phyloP scores from a whole-genome alignment of 2,797 vertebrate species.

The Astyanax mexicanus region DNA sequence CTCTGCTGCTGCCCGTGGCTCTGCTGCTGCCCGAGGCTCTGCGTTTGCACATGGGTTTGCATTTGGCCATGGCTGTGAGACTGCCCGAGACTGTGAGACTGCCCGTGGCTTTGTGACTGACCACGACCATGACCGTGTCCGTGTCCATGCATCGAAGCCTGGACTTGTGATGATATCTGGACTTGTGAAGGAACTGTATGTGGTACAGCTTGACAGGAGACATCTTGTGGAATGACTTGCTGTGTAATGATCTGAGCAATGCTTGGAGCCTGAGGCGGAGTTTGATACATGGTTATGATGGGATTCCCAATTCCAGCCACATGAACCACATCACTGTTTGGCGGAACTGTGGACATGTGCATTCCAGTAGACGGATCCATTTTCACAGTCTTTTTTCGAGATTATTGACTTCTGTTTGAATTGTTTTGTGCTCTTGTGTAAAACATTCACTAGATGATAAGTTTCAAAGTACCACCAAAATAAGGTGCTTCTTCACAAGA shows the following conservation, averaged over 20 bases:
- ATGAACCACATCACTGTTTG: slow-evolving; percentile 54
- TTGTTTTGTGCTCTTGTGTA: slow-evolving; percentile 13
- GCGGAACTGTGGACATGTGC: slow-evolving; percentile 52
- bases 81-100: slow-evolving; percentile 24
- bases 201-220: slow-evolving; percentile 48
- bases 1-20: slow-evolving; percentile 13
- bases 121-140: slow-evolving; percentile 21
- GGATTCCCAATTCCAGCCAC: slow-evolving; percentile 53
- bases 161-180: slow-evolving; percentile 49
- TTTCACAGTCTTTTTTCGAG: slow-evolving; percentile 7
- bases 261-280: slow-evolving; percentile 50
- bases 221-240: slow-evolving; percentile 54
- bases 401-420: not conserved
- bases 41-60: slow-evolving; percentile 24
- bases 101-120: slow-evolving; percentile 22
- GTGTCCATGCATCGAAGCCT: slow-evolving; percentile 27
- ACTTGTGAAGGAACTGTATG: slow-evolving; percentile 53
- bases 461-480: not conserved
- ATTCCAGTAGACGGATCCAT: slow-evolving; percentile 61
- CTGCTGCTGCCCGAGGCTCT: slow-evolving; percentile 26
- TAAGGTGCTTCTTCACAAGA: not conserved
- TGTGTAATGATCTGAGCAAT: slow-evolving; percentile 58
- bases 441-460: not conserved
- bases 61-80: slow-evolving; percentile 27
- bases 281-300: slow-evolving; percentile 61